Base-by-base conservation (phyloP, 2,888 invertebrate species). In the Lasioglossum calceatum region DNA sequence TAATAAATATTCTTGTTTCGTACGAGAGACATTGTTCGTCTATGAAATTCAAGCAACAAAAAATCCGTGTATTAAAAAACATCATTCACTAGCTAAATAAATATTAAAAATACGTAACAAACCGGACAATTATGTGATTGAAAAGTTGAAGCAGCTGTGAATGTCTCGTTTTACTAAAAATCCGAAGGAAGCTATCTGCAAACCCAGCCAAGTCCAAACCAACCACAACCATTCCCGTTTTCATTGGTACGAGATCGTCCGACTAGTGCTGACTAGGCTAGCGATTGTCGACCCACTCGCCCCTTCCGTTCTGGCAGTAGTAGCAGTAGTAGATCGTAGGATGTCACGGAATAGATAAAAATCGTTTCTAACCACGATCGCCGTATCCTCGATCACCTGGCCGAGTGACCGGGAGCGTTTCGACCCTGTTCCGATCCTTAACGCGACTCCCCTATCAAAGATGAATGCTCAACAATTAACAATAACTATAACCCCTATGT, bases 251-350 rank as follows among this genome's bases (percentile, higher is more conserved):
- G 77, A 86, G 82, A 82, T 82, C 82, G 61, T 77, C n/a, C 70
- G 90, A 88, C 91, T 88, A 90, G 85, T 77, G 76, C 61, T 88
- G 90, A 87, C 87, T 91, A 91, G 91, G 16, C 77, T 89, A 85
- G 58, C 82, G 77, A n/a, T 42, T 87, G 84, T 80, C 90, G 89
- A 91, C 87, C 88, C 92, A 85, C 80, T 76, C 84, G 87, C 85
- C 87, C 87, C 81, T 89, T 89, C 89, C 89, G 79, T 88, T 92
- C 90, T 93, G 92, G 92, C 92, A 92, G 92, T 92, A 91, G 79
- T 90, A 87, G 87, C 87, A 89, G 84, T 88, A 89, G 73, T 85
- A 47, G 81, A 77, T 87, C 73, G 81, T 78, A 81, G 81, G 80
- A 82, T 76, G 81, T 86, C 70, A 58, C 71, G 84, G 42, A 80